These are phyloP conservation scores for Machimus atricapillus DNA, from an alignment of 2,888 invertebrate genomes.

Conservation along the genomic window DNA sequence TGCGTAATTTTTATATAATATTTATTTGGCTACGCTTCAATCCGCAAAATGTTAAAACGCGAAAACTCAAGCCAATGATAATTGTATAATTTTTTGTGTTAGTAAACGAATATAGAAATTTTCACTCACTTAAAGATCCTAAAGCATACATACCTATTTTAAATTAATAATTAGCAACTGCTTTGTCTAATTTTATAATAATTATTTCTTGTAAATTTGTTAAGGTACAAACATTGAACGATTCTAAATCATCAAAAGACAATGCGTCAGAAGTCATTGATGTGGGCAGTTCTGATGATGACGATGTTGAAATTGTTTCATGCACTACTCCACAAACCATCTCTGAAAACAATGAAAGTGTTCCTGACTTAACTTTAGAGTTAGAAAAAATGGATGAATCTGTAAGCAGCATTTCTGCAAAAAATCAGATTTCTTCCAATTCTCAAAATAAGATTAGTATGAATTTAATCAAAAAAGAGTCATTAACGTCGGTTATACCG, in stretches of 20 bases:
- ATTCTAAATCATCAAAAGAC: not conserved
- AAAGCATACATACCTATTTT: not conserved
- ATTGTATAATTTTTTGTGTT: too few species aligned
- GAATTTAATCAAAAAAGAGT: not conserved
- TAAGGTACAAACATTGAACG: not conserved
- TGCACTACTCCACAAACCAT: not conserved
- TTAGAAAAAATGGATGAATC: not conserved
- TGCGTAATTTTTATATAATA: too few species aligned
- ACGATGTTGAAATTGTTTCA: not conserved
- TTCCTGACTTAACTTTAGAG: not conserved
- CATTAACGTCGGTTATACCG: not conserved
- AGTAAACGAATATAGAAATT: not conserved
- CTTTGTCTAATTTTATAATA: not conserved
- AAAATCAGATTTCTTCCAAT: too few species aligned
- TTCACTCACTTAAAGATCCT: not conserved
- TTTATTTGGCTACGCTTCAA: too few species aligned
- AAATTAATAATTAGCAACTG: not conserved
- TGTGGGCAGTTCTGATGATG: not conserved
- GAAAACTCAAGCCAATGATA: too few species aligned
- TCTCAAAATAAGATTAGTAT: not conserved
- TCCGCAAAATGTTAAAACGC: too few species aligned
- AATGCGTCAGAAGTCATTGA: not conserved
- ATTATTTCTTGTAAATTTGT: not conserved
- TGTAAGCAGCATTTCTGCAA: too few species aligned
- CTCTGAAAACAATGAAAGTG: not conserved